Conservation (phyloP, 1,140 invertebrate genomes). For the Ectropis grisescens region DNA sequence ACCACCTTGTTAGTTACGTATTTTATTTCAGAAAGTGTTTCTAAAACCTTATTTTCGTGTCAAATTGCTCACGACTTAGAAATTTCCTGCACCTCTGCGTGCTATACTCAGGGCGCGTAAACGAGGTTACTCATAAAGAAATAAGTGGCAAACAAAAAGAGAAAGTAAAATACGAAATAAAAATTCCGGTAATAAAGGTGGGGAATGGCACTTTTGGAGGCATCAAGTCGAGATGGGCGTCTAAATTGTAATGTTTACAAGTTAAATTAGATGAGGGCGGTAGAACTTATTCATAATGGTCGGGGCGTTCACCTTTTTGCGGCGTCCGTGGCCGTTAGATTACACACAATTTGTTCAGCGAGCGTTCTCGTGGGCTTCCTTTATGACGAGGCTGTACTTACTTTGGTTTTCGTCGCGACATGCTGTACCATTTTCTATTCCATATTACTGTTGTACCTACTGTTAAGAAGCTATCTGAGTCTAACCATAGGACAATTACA, state of each 20-base stretch:
- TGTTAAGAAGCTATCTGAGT: no score
- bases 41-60: no score
- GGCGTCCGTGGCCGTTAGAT: conserved; percentile 18
- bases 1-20: no score
- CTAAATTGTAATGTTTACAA: conserved; percentile 51
- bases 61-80: no score
- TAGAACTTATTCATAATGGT: conserved; percentile 38
- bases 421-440: no score
- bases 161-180: conserved; percentile 25
- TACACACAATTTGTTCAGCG: conserved; percentile 30
- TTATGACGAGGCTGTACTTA: no score
- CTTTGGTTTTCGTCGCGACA: no score
- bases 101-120: no score
- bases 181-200: conserved; percentile 31
- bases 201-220: conserved; percentile 33
- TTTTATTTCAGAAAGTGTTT: no score
- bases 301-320: conserved; percentile 29
- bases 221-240: conserved; percentile 35
- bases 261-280: conserved; percentile 41
- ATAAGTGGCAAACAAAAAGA: conserved; percentile 29
- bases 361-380: conserved; percentile 8
- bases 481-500: no score
- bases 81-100: no score
- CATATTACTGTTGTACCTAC: no score
- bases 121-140: conserved; percentile 25